These are phyloP conservation scores for Hoplostethus atlanticus DNA, from an alignment of 2,797 vertebrate species.

Conservation along the genomic window DNA sequence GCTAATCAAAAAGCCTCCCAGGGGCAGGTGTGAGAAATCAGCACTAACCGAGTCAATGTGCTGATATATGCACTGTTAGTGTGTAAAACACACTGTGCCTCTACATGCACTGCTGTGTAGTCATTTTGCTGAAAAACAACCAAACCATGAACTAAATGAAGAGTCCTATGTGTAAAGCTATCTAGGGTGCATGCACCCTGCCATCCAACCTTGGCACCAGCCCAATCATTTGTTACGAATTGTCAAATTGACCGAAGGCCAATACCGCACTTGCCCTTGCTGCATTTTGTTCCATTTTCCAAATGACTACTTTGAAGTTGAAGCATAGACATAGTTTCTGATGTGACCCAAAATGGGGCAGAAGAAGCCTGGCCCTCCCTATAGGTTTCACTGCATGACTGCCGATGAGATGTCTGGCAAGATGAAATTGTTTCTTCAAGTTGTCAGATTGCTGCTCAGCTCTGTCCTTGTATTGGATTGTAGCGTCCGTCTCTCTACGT, in stretches of 20 bases:
- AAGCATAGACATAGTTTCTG: slow-evolving; percentile 45
- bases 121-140: slow-evolving; percentile 46
- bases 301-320: slow-evolving; percentile 51
- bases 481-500: slow-evolving; percentile 68
- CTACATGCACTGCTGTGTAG: slow-evolving; percentile 35
- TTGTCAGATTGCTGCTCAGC: slow-evolving; percentile 74
- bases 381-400: slow-evolving; percentile 47
- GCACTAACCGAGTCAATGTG: slow-evolving; percentile 73
- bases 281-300: slow-evolving; percentile 59
- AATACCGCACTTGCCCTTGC: slow-evolving; percentile 30
- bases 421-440: slow-evolving; percentile 80
- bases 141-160: slow-evolving; percentile 44
- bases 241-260: slow-evolving; percentile 31
- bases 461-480: slow-evolving; percentile 67
- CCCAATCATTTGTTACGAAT: slow-evolving; percentile 39
- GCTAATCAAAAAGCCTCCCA: slow-evolving; percentile 76
- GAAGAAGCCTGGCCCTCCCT: slow-evolving; percentile 43
- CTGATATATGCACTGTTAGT: slow-evolving; percentile 60
- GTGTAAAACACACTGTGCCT: slow-evolving; percentile 43
- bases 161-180: slow-evolving; percentile 9
- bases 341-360: slow-evolving; percentile 41
- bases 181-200: slow-evolving; percentile 8
- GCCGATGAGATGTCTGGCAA: slow-evolving; percentile 64
- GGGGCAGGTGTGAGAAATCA: slow-evolving; percentile 80
- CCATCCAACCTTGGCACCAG: slow-evolving; percentile 16